Evolutionary conservation across 2,113 vertebrate species (phyloP), one percentile per base, ranked within the genome.

Genomic region (Pseudorectes ferrugineus): DNA sequence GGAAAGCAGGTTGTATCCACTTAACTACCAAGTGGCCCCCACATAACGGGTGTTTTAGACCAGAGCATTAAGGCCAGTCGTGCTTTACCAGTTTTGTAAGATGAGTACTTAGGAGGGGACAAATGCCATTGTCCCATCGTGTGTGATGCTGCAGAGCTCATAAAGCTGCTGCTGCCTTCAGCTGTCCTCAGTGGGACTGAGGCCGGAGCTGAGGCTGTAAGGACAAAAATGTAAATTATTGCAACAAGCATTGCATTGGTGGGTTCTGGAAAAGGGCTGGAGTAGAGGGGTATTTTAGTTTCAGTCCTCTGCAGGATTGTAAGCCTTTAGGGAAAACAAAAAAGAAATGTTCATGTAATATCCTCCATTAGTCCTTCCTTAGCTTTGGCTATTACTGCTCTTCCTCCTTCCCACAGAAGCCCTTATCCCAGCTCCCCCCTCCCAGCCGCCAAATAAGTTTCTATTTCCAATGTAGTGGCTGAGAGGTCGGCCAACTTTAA

Each of bases 11-110:
- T 46, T 26, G 6, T 63, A 33, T 26, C 18, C 3, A 3, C 26
- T 15, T 8, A 12, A 11, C 13, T 13, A 1, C 14, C 9, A 8
- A 12, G 28, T 23, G 52, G 33, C 5, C 43, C 29, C 16, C 33
- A 4, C 2, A 3, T 4, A 13, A 7, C 2, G 2, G 20, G 14
- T 15, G 12, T 45, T 59, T 55, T 14, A 42, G 38, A 48, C 26
- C 6, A 15, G 22, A 75, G 61, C 12, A 17, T 43, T 29, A 9
- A 25, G 0, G 4, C 26, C 15, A 3, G 26, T 15, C 0, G 8
- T 81, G 46, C 62, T 80, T 46, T 23, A 43, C 19, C 19, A 6
- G 26, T n/a, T 26, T 80, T 49, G 0, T 36, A 18, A 45, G 62
- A 29, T 31, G 12, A 48, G 29, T 79, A 59, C 36, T 24, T 71